phyloP scores from a whole-genome alignment of 2,797 vertebrate species.

The Pangasius sanitwongsei region DNA sequence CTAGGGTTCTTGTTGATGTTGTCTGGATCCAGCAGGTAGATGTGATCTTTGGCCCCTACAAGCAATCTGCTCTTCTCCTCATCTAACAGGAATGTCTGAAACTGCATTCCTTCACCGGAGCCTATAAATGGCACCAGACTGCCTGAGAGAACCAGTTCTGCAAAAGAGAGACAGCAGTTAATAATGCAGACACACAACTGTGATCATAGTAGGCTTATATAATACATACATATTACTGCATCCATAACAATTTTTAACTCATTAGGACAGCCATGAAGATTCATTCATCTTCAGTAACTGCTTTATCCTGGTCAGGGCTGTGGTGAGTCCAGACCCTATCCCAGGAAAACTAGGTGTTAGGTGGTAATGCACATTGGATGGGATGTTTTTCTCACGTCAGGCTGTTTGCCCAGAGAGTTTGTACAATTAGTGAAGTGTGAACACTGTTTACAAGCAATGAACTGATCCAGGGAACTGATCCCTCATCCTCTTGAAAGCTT shows the following conservation, averaged over 20 bases:
- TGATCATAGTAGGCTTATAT: background rate
- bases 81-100: constrained; percentile 91
- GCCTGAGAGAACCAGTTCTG: constrained; percentile 90
- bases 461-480: background rate
- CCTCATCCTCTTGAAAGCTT: background rate
- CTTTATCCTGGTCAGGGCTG: background rate
- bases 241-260: background rate
- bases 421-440: background rate
- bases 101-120: constrained; percentile 86
- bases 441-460: background rate
- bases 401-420: background rate
- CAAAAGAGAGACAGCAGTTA: constrained; percentile 57
- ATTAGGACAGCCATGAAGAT: background rate
- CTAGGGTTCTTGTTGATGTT: constrained; percentile 86
- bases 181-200: constrained; percentile 50
- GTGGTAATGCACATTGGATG: background rate
- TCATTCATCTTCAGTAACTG: background rate
- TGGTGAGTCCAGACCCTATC: background rate
- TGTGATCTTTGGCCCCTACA: constrained; percentile 88
- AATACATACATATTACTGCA: background rate
- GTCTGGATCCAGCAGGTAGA: constrained; percentile 89
- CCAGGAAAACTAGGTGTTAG: background rate
- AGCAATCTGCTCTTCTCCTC: constrained; percentile 90
- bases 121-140: constrained; percentile 89
- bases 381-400: background rate